Conservation (phyloP, 64 coral and sea anemone genomes). For the Montipora sp. region DNA sequence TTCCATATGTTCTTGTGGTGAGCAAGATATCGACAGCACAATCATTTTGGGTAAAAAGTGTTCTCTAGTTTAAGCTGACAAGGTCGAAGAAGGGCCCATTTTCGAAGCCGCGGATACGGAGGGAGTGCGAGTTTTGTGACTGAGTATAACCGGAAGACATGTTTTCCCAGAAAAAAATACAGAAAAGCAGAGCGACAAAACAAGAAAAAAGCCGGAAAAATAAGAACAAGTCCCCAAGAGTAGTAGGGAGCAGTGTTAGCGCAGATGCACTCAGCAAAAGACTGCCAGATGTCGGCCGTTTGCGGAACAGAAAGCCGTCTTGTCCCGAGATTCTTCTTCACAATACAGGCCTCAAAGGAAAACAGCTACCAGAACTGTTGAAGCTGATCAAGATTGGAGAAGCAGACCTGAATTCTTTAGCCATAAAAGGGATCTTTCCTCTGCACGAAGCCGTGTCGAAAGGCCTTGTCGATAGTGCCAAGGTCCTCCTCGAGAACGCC, state of each 20-base stretch:
- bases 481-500: conserved; percentile 43
- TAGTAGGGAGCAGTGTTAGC: background rate
- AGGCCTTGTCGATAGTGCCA: conserved; percentile 57
- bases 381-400: conserved; percentile 80
- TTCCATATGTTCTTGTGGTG: background rate
- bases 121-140: background rate
- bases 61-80: too few relatives aligned
- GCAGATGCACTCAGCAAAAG: conserved; percentile 16
- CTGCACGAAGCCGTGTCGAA: conserved; percentile 66
- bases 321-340: conserved; percentile 76
- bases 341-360: conserved; percentile 59
- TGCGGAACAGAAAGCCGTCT: conserved; percentile 70
- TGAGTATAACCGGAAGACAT: background rate
- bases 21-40: background rate
- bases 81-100: background rate
- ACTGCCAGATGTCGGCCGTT: background rate
- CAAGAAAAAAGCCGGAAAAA: conserved; percentile 29
- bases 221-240: background rate
- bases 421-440: conserved; percentile 66
- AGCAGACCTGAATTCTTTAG: conserved; percentile 65
- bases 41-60: background rate
- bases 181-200: conserved; percentile 14
- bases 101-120: background rate
- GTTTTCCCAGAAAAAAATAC: conserved; percentile 24
- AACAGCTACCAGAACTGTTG: conserved; percentile 63